phyloP scores from a whole-genome alignment of 2,113 vertebrate genomes.

The Taurulus bubalis region DNA sequence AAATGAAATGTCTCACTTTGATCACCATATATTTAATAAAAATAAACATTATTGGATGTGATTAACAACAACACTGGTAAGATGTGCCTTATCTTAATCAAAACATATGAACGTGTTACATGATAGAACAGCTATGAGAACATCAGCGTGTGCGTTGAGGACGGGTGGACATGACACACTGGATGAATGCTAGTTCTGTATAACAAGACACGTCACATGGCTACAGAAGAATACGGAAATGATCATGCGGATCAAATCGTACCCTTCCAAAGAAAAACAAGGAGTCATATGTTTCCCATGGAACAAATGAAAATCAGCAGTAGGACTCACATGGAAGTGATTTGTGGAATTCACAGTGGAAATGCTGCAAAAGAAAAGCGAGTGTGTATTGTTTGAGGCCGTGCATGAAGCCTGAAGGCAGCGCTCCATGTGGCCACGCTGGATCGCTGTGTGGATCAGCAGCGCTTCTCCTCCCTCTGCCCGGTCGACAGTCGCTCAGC shows the following conservation, averaged over 20 bases:
- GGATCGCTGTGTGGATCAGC: slow-evolving; percentile 70
- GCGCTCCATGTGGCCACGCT: slow-evolving; percentile 64
- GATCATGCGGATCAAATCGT: slow-evolving; percentile 81
- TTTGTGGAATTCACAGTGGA: slow-evolving; percentile 55
- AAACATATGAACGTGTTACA: slow-evolving; percentile 80
- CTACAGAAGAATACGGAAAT: slow-evolving; percentile 60
- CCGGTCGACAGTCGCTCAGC: neutral
- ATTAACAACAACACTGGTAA: slow-evolving; percentile 90
- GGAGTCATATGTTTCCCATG: slow-evolving; percentile 39
- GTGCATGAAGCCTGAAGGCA: slow-evolving; percentile 79
- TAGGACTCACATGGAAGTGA: slow-evolving; percentile 20
- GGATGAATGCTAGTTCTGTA: slow-evolving; percentile 51
- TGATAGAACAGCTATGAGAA: slow-evolving; percentile 80
- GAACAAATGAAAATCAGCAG: slow-evolving; percentile 9
- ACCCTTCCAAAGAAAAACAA: neutral
- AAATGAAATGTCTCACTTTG: slow-evolving; percentile 91
- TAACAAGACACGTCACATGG: slow-evolving; percentile 9
- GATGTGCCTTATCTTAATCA: slow-evolving; percentile 86
- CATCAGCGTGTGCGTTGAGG: slow-evolving; percentile 40
- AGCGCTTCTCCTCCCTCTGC: slow-evolving; percentile 39
- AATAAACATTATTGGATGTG: slow-evolving; percentile 96
- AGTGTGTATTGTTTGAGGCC: slow-evolving; percentile 64
- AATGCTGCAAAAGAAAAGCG: slow-evolving; percentile 26
- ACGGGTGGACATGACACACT: slow-evolving; percentile 81
- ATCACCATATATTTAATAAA: slow-evolving; percentile 92